Evolutionary conservation across 2,797 vertebrate genomes (phyloP), one percentile per base, ranked within the genome.

Genomic region (Oceanodroma leucorhoa): DNA sequence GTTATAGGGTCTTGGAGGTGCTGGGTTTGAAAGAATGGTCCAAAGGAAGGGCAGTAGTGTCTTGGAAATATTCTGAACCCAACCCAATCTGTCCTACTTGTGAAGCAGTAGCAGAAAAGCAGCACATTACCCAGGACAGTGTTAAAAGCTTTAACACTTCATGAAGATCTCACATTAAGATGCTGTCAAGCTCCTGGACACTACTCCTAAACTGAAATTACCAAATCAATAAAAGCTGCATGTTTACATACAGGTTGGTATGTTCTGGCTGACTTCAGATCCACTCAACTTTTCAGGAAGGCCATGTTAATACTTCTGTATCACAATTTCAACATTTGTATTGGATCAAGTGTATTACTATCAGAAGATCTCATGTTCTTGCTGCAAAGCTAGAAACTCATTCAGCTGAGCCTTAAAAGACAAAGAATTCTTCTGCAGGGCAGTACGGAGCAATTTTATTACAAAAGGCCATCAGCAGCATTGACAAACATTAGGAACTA

Each of bases 1-100:
- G 5, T 50, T 18, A 40, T 0, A 22, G 7, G 4, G 21, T 24
- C 14, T 51, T 51, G 7, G 10, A 65, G 40, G 23, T 1, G 2
- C 2, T 80, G 7, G 6, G 17, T 32, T 83, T 72, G 1, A 87
- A 67, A 79, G 13, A 67, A 60, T 0, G 0, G 10, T 43, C 19
- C 45, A 76, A 20, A 64, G 4, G 34, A 87, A 76, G 6, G 6
- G 22, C 22, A 79, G 15, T 6, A n/a, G 45, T 14, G 7, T 54
- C 34, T n/a, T 45, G 6, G 16, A 85, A 75, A 36, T 26, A 53
- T 2, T 30, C 23, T 38, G 23, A 91, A 23, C 23, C 14, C 5
- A 65, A 43, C 17, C 26, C 14, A 41, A 29, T 32, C 29, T 26
- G 6, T 54, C 20, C 11, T 50, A 50, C 11, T 50, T 36, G 7